Evolutionary conservation across 2,113 vertebrate genomes (phyloP).

Genomic region (Reinhardtius hippoglossoides): DNA sequence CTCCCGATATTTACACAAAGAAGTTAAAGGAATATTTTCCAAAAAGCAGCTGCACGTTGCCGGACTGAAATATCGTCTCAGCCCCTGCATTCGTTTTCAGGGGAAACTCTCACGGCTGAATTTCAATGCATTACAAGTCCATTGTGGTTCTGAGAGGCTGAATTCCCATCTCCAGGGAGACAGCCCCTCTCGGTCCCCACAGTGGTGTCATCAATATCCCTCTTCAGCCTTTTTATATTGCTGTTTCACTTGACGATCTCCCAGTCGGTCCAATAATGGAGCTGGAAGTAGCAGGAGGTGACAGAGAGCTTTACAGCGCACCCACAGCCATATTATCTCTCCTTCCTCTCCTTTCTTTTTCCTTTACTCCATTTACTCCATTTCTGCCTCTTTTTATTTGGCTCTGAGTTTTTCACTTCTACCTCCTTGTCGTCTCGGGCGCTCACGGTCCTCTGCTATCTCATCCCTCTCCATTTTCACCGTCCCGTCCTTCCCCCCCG

Average conservation of each 20-base stretch:
- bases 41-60: no score
- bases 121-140: no score
- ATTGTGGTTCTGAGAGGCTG: neutral
- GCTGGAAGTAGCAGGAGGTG: slow-evolving; percentile 16
- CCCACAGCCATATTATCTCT: slow-evolving; percentile 25
- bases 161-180: slow-evolving; percentile 20
- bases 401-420: slow-evolving; percentile 24
- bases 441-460: slow-evolving; percentile 20
- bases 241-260: slow-evolving; percentile 34
- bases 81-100: neutral
- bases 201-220: slow-evolving; percentile 51
- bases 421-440: slow-evolving; percentile 3
- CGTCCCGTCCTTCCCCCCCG: slow-evolving; percentile 12
- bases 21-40: neutral
- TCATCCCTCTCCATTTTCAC: slow-evolving; percentile 41
- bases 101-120: neutral
- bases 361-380: neutral
- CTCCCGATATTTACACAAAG: neutral
- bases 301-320: slow-evolving; percentile 35
- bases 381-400: slow-evolving; percentile 32
- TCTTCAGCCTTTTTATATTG: slow-evolving; percentile 49
- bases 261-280: slow-evolving; percentile 43
- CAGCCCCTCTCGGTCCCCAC: slow-evolving; percentile 23
- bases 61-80: no score
- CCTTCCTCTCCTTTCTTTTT: slow-evolving; percentile 12